These are phyloP conservation scores for Ophraella communa DNA, from an alignment of 2,888 invertebrate genomes.

Conservation along the genomic window DNA sequence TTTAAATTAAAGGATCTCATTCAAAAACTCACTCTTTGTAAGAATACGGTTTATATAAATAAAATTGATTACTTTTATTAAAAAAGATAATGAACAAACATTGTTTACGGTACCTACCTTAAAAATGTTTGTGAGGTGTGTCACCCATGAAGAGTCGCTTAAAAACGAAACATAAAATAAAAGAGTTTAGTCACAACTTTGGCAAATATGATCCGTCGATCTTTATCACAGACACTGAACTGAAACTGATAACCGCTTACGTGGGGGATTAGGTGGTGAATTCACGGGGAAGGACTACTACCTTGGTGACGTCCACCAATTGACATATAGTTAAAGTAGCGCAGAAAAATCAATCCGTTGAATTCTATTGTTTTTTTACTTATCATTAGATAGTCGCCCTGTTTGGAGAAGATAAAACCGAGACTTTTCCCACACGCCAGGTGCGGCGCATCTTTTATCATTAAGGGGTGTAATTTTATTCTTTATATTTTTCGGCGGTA, in stretches of 20 bases:
- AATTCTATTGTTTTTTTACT: conserved; percentile 19
- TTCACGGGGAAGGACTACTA: conserved; percentile 21
- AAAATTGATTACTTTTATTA: too few species aligned
- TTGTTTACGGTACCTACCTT: background rate
- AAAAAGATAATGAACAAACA: too few species aligned
- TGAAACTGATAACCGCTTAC: conserved; percentile 31
- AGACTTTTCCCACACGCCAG: conserved; percentile 7
- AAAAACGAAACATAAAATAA: background rate
- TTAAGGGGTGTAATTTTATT: too few species aligned
- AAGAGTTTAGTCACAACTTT: background rate
- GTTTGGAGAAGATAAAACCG: conserved; percentile 9
- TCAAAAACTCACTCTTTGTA: too few species aligned
- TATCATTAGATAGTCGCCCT: conserved; percentile 16
- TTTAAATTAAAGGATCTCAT: too few species aligned
- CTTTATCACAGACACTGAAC: conserved; percentile 25
- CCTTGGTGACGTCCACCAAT: conserved; percentile 18
- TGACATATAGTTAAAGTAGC: conserved; percentile 19
- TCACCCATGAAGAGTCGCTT: background rate
- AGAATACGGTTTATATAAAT: too few species aligned
- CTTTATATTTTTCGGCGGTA: too few species aligned
- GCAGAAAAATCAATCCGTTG: conserved; percentile 19
- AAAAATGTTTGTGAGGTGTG: background rate
- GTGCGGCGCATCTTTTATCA: too few species aligned
- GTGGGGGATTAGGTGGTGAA: conserved; percentile 19
- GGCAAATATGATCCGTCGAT: conserved; percentile 8